Base-by-base conservation (phyloP, 1,140 invertebrate species). In the Zaprionus inermis region DNA sequence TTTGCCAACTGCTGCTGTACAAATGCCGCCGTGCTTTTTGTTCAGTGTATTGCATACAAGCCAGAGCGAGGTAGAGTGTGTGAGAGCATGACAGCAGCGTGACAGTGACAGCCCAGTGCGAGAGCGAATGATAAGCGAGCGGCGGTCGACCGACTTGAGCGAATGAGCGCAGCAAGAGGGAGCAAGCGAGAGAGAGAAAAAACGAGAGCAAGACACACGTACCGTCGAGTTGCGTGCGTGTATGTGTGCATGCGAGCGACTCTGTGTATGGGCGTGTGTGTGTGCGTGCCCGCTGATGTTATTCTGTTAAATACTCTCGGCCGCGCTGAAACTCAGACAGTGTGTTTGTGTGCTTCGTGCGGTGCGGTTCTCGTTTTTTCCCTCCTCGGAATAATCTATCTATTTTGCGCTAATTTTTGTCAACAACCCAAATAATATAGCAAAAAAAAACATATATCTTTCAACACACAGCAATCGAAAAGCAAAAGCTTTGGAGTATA, bases 281-380 rank as follows among this genome's bases (percentile, higher is more conserved):
- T 28, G 24, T 24, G 22, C 4, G 4, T 24, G 22, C 24, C 18
- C 34, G 70, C 64, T 78, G 49, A 32, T 69, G 57, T 55, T 71
- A 65, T 65, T 44, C 68, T 72, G 51, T 74, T 91, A 91, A 91
- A 91, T 91, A 91, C 76, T 78, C 80, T 73, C 55, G 63, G 72
- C 78, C 57, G 68, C 58, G 74, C 70, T 65, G 73, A 79, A 69
- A 66, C 59, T 75, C 71, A 68, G 64, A 73, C 86, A 91, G 68
- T 85, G 78, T 91, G 81, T 90, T 86, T 88, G 76, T 90, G 90
- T 88, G 72, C 80, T 91, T 90, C 83, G 90, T 90, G 71, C 82
- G 78, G 78, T 88, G 63, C 81, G 86, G 82, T 90, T 91, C 85
- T 84, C 76, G 75, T 73, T 86, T 78, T 66, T 57, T 79, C 59